Evolutionary conservation across 2,113 vertebrate genomes (phyloP).

Genomic region (Etheostoma spectabile): DNA sequence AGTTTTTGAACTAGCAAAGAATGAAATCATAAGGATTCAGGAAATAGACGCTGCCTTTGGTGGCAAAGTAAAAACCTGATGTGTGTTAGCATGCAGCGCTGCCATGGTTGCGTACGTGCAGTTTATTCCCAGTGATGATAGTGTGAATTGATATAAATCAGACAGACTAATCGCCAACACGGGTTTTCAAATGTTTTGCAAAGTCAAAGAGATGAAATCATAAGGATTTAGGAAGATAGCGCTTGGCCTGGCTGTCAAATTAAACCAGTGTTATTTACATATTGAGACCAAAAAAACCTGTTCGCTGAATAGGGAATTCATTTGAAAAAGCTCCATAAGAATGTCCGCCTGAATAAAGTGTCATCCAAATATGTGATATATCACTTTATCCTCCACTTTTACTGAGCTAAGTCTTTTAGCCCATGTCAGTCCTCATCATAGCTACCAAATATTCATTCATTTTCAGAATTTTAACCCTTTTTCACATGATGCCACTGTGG

Average conservation of each 20-base stretch:
- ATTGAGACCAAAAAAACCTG: not conserved
- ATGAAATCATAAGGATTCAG: not conserved
- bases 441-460: too few species aligned
- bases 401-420: too few species aligned
- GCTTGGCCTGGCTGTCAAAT: not conserved
- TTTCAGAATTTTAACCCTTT: too few species aligned
- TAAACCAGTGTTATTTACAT: not conserved
- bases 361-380: too few species aligned
- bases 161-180: constrained; percentile 29
- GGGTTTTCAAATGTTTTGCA: constrained; percentile 41
- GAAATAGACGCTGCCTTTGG: too few species aligned
- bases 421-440: too few species aligned
- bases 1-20: constrained; percentile 29
- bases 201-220: constrained; percentile 2
- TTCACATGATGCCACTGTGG: too few species aligned
- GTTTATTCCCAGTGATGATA: constrained; percentile 80
- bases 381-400: too few species aligned
- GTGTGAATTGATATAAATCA: constrained; percentile 83
- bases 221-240: not conserved
- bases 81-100: constrained; percentile 84
- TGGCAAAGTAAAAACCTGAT: too few species aligned
- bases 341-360: too few species aligned
- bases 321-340: not conserved
- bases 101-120: constrained; percentile 75
- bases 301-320: not conserved